These are phyloP conservation scores for Hemichromis elongatus DNA, from an alignment of 2,113 vertebrate species.

Conservation along the genomic window DNA sequence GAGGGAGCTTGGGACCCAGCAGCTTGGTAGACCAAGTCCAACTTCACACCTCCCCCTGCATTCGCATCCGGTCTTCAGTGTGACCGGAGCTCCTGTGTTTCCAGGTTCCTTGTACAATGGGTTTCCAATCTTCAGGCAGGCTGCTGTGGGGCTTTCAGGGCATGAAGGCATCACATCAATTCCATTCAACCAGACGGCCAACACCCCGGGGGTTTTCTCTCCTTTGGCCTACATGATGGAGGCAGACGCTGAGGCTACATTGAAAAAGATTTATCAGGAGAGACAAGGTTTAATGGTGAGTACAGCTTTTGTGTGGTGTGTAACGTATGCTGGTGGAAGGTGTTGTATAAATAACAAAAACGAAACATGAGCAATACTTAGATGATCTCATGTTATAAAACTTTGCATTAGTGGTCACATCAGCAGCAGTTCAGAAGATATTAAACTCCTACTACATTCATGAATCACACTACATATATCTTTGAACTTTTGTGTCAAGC, in stretches of 20 bases:
- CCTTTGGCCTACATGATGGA: slow-evolving; percentile 71
- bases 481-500: background rate
- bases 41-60: slow-evolving; percentile 37
- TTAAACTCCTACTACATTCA: background rate
- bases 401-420: accelerated
- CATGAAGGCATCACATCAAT: slow-evolving; percentile 59
- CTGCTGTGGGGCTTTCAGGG: slow-evolving; percentile 50
- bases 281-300: slow-evolving; percentile 70
- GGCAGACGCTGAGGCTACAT: slow-evolving; percentile 57
- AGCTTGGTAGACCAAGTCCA: slow-evolving; percentile 42
- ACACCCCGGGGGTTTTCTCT: slow-evolving; percentile 59
- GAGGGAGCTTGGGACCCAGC: slow-evolving; percentile 21
- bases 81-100: slow-evolving; percentile 40
- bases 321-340: background rate
- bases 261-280: slow-evolving; percentile 70
- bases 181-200: slow-evolving; percentile 52
- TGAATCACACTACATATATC: background rate
- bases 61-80: slow-evolving; percentile 42
- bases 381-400: background rate
- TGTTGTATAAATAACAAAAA: background rate
- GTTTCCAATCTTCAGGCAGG: slow-evolving; percentile 60
- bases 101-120: slow-evolving; percentile 57
- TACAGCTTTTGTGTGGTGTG: background rate
- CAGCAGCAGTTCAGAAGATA: background rate
- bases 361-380: background rate